Percentiles rank a stretch among this genome's conserved stretches.
Conservation (phyloP, 1,140 invertebrate species). For the Zaprionus gabonicus region DNA sequence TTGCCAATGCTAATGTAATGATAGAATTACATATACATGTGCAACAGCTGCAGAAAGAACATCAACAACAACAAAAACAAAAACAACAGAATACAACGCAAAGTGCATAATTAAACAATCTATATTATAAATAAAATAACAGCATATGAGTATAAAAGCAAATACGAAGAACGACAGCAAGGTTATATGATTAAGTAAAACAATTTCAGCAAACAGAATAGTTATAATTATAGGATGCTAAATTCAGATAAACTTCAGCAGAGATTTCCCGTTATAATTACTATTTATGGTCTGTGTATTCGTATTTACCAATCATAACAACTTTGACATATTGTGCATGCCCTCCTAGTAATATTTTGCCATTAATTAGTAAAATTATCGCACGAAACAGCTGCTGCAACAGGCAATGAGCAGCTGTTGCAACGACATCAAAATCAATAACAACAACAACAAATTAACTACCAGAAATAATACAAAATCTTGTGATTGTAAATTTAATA, state of each 20-base stretch:
- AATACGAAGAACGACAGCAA: slow-evolving; percentile 54
- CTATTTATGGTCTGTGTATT: slow-evolving; percentile 59
- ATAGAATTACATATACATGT: slow-evolving; percentile 19
- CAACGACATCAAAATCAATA: slow-evolving; percentile 49
- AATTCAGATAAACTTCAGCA: slow-evolving; percentile 57
- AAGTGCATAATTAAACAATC: slow-evolving; percentile 72
- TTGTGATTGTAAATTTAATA: slow-evolving; percentile 82
- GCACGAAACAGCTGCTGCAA: slow-evolving; percentile 59
- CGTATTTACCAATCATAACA: slow-evolving; percentile 51
- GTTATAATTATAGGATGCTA: slow-evolving; percentile 73
- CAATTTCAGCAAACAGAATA: slow-evolving; percentile 73
- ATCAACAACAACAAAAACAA: slow-evolving; percentile 46
- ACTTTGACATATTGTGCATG: slow-evolving; percentile 50
- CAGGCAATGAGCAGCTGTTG: slow-evolving; percentile 11
- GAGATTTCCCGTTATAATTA: slow-evolving; percentile 54
- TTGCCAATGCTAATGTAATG: slow-evolving; percentile 89
- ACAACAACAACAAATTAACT: slow-evolving; percentile 50
- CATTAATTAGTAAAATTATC: slow-evolving; percentile 74
- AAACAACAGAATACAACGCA: slow-evolving; percentile 53
- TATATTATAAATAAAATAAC: slow-evolving; percentile 73
- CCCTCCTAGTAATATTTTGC: slow-evolving; percentile 74
- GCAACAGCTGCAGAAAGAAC: slow-evolving; percentile 28
- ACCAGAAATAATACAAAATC: slow-evolving; percentile 57
- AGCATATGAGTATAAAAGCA: slow-evolving; percentile 62
- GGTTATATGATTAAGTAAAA: slow-evolving; percentile 76